These are phyloP conservation scores for Halichoerus grypus DNA, from an alignment of 2,113 vertebrate species.

Conservation along the genomic window DNA sequence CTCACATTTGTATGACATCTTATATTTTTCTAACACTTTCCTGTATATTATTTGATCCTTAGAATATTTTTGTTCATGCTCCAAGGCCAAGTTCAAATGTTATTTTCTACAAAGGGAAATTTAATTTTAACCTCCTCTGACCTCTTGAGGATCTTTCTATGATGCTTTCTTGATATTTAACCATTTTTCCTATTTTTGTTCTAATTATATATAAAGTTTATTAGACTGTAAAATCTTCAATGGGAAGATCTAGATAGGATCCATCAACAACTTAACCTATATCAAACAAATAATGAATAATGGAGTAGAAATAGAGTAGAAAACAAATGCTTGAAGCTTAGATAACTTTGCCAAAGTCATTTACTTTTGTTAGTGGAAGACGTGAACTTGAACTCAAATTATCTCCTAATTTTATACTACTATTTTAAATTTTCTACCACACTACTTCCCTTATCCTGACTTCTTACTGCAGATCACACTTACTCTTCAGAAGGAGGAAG, in stretches of 20 bases:
- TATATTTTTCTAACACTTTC: conserved; percentile 35
- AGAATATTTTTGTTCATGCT: conserved; percentile 4
- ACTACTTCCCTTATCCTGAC: not conserved
- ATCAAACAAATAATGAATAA: conserved; percentile 31
- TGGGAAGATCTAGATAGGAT: not conserved
- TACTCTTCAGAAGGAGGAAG: not conserved
- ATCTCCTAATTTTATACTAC: conserved; percentile 25
- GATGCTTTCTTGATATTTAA: not conserved
- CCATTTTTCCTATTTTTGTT: conserved; percentile 43
- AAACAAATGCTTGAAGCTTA: conserved; percentile 38
- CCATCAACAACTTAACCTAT: not conserved
- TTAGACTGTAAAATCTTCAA: conserved; percentile 16
- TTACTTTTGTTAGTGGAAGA: conserved; percentile 24
- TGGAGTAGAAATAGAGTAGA: conserved; percentile 36
- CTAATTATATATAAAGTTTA: conserved; percentile 45
- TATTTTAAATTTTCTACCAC: conserved; percentile 49
- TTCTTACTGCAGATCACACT: conserved; percentile 14
- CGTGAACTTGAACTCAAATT: conserved; percentile 40
- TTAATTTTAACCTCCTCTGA: conserved; percentile 59
- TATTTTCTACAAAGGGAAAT: conserved; percentile 50
- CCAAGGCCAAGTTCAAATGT: conserved; percentile 47
- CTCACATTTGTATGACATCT: conserved; percentile 41
- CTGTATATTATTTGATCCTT: not conserved
- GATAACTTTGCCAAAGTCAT: conserved; percentile 29
- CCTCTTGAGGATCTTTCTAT: conserved; percentile 28